Percentiles rank a stretch among this genome's conserved stretches.
Evolutionary conservation across 2,888 invertebrate species (phyloP).

Genomic region (Heteromyza rotundicornis): DNA sequence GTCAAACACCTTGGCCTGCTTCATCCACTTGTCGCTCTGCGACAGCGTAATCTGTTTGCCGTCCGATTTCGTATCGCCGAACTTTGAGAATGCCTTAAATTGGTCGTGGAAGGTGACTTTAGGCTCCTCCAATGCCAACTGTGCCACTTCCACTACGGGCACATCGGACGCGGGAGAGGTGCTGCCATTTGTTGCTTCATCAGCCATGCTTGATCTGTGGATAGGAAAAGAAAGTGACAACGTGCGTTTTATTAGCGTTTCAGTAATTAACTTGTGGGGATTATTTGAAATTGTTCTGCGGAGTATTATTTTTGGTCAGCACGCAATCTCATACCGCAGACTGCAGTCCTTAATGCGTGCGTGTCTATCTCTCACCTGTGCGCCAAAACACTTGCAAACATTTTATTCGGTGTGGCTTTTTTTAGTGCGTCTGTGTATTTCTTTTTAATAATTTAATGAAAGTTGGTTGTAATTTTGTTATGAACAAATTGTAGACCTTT

Average conservation of each 20-base stretch:
- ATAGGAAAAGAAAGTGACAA: no score
- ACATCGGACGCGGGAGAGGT: conserved; percentile 45
- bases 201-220: conserved; percentile 46
- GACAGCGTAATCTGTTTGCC: conserved; percentile 86
- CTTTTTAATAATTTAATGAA: no score
- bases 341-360: not conserved
- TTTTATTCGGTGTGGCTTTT: conserved; percentile 27
- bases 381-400: conserved; percentile 44
- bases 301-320: not conserved
- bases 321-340: not conserved
- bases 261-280: no score
- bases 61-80: conserved; percentile 85
- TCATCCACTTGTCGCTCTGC: conserved; percentile 94
- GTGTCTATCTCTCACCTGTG: conserved; percentile 43
- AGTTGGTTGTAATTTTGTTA: no score
- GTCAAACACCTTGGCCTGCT: conserved; percentile 84
- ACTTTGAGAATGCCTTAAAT: conserved; percentile 83
- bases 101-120: conserved; percentile 68
- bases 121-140: conserved; percentile 57
- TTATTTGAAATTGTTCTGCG: not conserved
- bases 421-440: no score
- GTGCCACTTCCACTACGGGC: conserved; percentile 56
- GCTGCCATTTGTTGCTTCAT: conserved; percentile 44
- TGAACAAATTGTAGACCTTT: no score
- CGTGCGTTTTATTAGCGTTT: no score